Evolutionary conservation across 1,140 invertebrate species (phyloP).

Genomic region (Drosophila sp.): DNA sequence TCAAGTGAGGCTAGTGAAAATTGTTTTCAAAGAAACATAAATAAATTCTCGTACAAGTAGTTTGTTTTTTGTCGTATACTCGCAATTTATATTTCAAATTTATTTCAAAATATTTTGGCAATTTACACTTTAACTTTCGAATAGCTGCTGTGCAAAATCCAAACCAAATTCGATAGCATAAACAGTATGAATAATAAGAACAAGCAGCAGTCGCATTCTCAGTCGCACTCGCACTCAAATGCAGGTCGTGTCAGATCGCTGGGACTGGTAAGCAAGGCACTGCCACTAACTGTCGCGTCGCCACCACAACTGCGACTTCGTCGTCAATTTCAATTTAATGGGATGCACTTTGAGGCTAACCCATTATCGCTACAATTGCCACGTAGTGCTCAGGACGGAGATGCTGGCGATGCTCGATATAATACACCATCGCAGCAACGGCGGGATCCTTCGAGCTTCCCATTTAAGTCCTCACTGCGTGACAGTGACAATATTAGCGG

Average conservation of each 20-base stretch:
- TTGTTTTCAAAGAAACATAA: not conserved
- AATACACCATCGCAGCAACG: too few relatives aligned
- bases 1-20: slow-evolving; percentile 17
- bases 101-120: not conserved
- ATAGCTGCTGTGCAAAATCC: not conserved
- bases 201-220: not conserved
- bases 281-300: slow-evolving; percentile 40
- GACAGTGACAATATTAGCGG: too few relatives aligned
- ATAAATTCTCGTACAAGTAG: slow-evolving; percentile 5
- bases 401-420: not conserved
- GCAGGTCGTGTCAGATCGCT: slow-evolving; percentile 3
- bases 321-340: slow-evolving; percentile 59
- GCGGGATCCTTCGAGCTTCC: too few relatives aligned
- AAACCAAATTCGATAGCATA: not conserved
- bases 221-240: too few relatives aligned
- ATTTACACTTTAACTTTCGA: not conserved
- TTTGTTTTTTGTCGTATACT: too few relatives aligned
- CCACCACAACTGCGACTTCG: slow-evolving; percentile 46
- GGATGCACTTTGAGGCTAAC: slow-evolving; percentile 47
- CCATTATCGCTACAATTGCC: slow-evolving; percentile 7
- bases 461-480: not conserved
- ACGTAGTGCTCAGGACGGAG: slow-evolving; percentile 8
- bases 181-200: slow-evolving; percentile 11
- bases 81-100: not conserved
- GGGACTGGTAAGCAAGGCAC: slow-evolving; percentile 44